Conservation (phyloP, 2,797 vertebrate genomes). For the Dermochelys coriacea region DNA sequence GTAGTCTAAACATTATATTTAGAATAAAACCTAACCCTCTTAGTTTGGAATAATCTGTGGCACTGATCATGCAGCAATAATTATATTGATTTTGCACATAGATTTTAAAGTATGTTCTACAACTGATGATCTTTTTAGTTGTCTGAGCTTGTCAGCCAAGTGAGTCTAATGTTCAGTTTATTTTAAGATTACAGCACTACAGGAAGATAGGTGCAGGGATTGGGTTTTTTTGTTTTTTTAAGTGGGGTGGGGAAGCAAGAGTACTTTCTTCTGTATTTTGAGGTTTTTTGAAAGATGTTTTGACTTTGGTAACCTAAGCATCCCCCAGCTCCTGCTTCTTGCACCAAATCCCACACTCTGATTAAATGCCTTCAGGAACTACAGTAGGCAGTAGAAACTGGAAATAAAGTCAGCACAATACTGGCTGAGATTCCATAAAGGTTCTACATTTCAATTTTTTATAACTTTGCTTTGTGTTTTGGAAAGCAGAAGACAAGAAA, state of each 20-base stretch:
- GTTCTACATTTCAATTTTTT: slow-evolving; percentile 52
- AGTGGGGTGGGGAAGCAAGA: neutral
- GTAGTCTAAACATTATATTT: slow-evolving; percentile 22
- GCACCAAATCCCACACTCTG: slow-evolving; percentile 18
- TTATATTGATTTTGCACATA: slow-evolving; percentile 40
- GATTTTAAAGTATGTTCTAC: slow-evolving; percentile 17
- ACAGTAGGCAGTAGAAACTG: neutral
- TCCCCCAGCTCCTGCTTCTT: slow-evolving; percentile 8
- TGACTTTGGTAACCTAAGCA: neutral
- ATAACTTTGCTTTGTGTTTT: slow-evolving; percentile 14
- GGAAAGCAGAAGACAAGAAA: neutral
- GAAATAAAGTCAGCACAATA: neutral
- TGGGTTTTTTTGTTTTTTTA: neutral
- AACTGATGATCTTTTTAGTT: slow-evolving; percentile 47
- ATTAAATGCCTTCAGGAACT: slow-evolving; percentile 41
- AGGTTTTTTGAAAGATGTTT: slow-evolving; percentile 13
- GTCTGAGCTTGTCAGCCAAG: slow-evolving; percentile 3
- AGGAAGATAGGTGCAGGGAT: neutral
- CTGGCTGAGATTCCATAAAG: slow-evolving; percentile 6
- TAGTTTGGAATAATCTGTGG: slow-evolving; percentile 45
- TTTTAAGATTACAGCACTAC: neutral
- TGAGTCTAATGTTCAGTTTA: slow-evolving; percentile 31
- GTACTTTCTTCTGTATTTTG: neutral
- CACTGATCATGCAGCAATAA: neutral
- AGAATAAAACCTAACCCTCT: slow-evolving; percentile 18